Evolutionary conservation across 2,888 invertebrate genomes (phyloP).

Genomic region (Stictocephala bisonia): DNA sequence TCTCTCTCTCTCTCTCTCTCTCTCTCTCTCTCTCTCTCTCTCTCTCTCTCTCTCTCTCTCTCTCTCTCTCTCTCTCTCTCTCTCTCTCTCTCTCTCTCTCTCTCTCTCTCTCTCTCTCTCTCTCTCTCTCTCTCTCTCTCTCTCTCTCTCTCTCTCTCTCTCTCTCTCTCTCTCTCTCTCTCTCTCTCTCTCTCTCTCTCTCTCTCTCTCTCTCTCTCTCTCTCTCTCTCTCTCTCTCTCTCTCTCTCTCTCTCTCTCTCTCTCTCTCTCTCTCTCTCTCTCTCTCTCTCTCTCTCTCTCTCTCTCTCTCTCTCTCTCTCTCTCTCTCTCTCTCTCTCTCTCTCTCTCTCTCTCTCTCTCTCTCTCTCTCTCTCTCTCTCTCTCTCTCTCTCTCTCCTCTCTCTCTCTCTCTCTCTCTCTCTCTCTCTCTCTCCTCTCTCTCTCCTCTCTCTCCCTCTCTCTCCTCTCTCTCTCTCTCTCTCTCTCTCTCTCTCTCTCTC

Average conservation of each 20-base stretch:
- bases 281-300: constrained; percentile 16
- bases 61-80: neutral
- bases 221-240: constrained; percentile 26
- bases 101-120: constrained; percentile 4
- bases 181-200: constrained; percentile 32
- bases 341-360: neutral
- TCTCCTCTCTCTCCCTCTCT: constrained; percentile 30
- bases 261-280: constrained; percentile 17
- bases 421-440: constrained; percentile 17
- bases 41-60: neutral
- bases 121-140: constrained; percentile 16
- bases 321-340: neutral
- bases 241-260: constrained; percentile 13
- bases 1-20: constrained; percentile 11
- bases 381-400: neutral
- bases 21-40: constrained; percentile 19
- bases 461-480: constrained; percentile 31
- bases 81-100: constrained; percentile 31
- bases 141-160: constrained; percentile 32
- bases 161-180: constrained; percentile 27
- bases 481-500: neutral
- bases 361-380: constrained; percentile 32
- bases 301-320: neutral
- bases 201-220: constrained; percentile 37
- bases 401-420: constrained; percentile 20